Evolutionary conservation across 2,888 invertebrate species (phyloP), one percentile per base, ranked within the genome.

Genomic region (Sialis lutaria): DNA sequence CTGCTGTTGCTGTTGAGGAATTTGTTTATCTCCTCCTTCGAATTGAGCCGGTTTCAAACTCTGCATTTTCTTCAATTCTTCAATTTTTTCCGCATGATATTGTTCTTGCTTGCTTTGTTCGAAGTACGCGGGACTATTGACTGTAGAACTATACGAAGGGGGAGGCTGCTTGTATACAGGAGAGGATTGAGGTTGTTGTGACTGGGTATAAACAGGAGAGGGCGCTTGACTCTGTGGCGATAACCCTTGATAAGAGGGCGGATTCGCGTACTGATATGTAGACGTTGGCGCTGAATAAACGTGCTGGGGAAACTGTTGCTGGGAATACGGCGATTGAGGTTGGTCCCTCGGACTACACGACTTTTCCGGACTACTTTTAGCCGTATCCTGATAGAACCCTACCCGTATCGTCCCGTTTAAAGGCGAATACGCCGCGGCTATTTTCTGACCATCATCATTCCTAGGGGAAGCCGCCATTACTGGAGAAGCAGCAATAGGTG

Each of bases 341-440:
- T 77, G 81, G 55, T 85, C 79, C 42, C 83, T 74, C 1, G 86
- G 86, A 59, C 85, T 85, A 57, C 83, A 83, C 53, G 82, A 85
- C 59, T 86, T 87, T 54, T 87, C 86, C 0, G 86, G 86, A 55
- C 85, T 86, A 56, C 83, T 83, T 60, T 84, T 84, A 5, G 83
- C 78, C 1, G 82, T 83, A 55, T 89, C 89, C 62, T 90, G 89
- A 64, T 90, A 89, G 62, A 90, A 90, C 4, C 89, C 89, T 34
- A 87, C 88, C 54, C 88, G 73, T 5, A 89, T 82, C 5, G 86
- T 81, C 1, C 86, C 86, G 57, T 87, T 87, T n/a, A 83, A 72
- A 9, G 78, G 73, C 0, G 82, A 78, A 59, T 82, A 79, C 1
- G 74, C 67, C 1, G 74, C 67, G n/a, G 77, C 73, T 53, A 75